Evolutionary conservation across 2,113 vertebrate species (phyloP).

Genomic region (Eclectus roratus): DNA sequence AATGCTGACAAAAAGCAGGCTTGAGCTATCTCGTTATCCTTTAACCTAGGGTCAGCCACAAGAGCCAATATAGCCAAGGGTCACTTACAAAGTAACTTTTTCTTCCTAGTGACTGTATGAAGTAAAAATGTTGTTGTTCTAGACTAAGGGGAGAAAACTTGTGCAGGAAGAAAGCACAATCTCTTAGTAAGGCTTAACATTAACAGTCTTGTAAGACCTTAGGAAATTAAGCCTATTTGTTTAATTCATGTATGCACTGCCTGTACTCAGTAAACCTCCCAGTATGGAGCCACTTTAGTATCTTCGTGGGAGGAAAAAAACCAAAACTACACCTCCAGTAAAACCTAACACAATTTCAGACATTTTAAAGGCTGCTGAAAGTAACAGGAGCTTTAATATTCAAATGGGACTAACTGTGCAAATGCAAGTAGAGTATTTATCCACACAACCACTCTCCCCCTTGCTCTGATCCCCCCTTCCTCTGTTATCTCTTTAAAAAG

Average conservation of each 20-base stretch:
- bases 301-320: neutral
- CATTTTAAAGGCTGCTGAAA: neutral
- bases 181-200: slow-evolving; percentile 41
- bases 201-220: slow-evolving; percentile 14
- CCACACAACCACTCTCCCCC: neutral
- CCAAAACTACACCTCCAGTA: neutral
- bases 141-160: neutral
- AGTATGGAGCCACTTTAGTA: neutral
- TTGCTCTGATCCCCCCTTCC: neutral
- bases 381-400: neutral
- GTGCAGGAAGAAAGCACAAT: neutral
- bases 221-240: slow-evolving; percentile 29
- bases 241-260: neutral
- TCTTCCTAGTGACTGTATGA: neutral
- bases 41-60: slow-evolving; percentile 76
- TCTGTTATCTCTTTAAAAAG: slow-evolving; percentile 50
- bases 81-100: slow-evolving; percentile 24
- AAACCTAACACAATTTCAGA: slow-evolving; percentile 16
- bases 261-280: neutral
- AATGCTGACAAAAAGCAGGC: slow-evolving; percentile 90
- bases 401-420: slow-evolving; percentile 6
- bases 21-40: slow-evolving; percentile 80
- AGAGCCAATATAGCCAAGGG: slow-evolving; percentile 33
- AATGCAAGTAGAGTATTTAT: slow-evolving; percentile 40
- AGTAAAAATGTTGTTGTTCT: slow-evolving; percentile 14